Evolutionary conservation across 1,140 invertebrate species (phyloP).

Genomic region (Drosophila kohkoa): DNA sequence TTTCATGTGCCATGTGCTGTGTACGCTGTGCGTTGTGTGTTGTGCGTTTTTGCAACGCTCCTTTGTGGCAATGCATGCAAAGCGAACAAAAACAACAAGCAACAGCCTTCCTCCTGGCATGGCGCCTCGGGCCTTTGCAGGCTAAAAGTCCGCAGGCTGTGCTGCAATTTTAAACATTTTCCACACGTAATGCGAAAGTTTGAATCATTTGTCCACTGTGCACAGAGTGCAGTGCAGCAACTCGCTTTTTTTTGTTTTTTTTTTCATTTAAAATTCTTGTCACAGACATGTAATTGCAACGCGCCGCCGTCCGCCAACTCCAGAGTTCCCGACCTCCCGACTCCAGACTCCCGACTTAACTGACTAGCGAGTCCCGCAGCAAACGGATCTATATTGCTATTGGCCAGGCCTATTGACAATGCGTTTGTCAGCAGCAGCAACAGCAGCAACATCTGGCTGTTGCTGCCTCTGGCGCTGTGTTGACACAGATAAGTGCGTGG

Average conservation of each 20-base stretch:
- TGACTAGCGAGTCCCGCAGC: conserved; percentile 24
- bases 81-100: conserved; percentile 50
- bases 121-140: conserved; percentile 51
- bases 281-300: conserved; percentile 81
- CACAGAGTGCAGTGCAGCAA: conserved; percentile 40
- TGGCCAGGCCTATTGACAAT: conserved; percentile 71
- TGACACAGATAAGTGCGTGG: conserved; percentile 82
- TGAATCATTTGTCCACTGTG: conserved; percentile 80
- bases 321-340: conserved; percentile 15
- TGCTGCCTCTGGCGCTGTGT: conserved; percentile 62
- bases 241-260: conserved; percentile 38
- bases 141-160: conserved; percentile 11
- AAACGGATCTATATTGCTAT: conserved; percentile 70
- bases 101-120: conserved; percentile 49
- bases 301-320: conserved; percentile 39
- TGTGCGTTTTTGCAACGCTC: conserved; percentile 50
- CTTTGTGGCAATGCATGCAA: conserved; percentile 65
- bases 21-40: conserved; percentile 62
- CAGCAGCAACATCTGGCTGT: conserved; percentile 1
- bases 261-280: conserved; percentile 84
- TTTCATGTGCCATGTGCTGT: conserved; percentile 71
- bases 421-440: conserved; percentile 62
- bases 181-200: conserved; percentile 82
- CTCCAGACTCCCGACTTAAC: conserved; percentile 26
- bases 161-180: conserved; percentile 76